A percentile compares a stretch with the other conserved stretches of the same genome.
phyloP scores from a whole-genome alignment of 2,797 vertebrate species.

The Galagoides demidoff region DNA sequence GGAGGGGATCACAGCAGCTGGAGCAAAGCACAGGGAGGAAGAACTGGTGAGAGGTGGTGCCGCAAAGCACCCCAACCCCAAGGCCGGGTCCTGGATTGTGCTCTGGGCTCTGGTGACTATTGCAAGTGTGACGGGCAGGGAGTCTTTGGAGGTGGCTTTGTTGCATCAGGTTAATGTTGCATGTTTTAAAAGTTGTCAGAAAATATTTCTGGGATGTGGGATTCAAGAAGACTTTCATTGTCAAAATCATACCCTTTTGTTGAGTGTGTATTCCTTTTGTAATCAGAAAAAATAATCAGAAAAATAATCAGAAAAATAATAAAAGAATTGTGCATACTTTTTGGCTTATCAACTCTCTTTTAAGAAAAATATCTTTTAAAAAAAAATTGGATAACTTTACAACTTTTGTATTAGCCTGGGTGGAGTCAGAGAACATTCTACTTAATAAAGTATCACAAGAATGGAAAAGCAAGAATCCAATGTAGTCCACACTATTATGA shows the following conservation, averaged over 20 bases:
- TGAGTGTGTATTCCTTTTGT: background rate
- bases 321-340: background rate
- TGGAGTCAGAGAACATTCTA: too few relatives aligned
- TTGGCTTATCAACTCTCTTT: background rate
- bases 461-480: too few relatives aligned
- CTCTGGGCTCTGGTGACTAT: background rate
- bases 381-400: background rate
- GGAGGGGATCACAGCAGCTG: background rate
- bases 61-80: background rate
- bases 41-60: background rate
- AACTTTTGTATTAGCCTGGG: too few relatives aligned
- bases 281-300: constrained; percentile 13
- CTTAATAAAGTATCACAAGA: too few relatives aligned
- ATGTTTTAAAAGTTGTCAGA: background rate
- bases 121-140: background rate
- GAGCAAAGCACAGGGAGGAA: background rate
- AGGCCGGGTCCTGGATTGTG: too few relatives aligned
- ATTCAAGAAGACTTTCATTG: background rate
- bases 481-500: too few relatives aligned
- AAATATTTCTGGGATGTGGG: background rate
- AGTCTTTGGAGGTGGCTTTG: background rate
- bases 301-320: constrained; percentile 41
- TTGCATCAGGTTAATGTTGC: background rate
- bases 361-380: background rate
- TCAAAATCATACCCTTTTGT: background rate